These are phyloP conservation scores for Nibea albiflora DNA, from an alignment of 2,113 vertebrate genomes.

Conservation along the genomic window DNA sequence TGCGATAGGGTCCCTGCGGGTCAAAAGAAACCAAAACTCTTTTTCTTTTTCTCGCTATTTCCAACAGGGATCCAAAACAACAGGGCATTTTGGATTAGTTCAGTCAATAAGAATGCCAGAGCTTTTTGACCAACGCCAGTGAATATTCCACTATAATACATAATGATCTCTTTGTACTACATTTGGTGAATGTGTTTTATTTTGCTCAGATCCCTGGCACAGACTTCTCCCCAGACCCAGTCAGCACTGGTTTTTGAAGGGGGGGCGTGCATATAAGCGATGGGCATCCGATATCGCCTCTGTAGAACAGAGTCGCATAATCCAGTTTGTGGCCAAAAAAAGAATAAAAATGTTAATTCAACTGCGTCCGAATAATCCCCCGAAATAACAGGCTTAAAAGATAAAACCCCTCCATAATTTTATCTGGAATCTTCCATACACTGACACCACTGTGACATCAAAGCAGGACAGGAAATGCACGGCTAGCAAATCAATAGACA, in stretches of 20 bases:
- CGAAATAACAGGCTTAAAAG: slow-evolving; percentile 87
- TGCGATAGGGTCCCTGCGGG: slow-evolving; percentile 48
- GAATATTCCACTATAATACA: slow-evolving; percentile 46
- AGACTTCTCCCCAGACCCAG: slow-evolving; percentile 60
- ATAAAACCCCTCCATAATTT: slow-evolving; percentile 84
- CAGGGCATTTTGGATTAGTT: slow-evolving; percentile 33
- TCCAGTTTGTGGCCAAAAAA: slow-evolving; percentile 83
- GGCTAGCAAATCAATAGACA: slow-evolving; percentile 84
- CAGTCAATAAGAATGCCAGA: slow-evolving; percentile 30
- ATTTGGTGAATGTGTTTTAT: slow-evolving; percentile 62
- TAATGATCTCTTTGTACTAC: slow-evolving; percentile 63
- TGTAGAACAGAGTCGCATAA: slow-evolving; percentile 77
- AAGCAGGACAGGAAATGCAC: slow-evolving; percentile 82
- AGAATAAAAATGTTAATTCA: slow-evolving; percentile 86
- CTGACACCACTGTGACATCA: slow-evolving; percentile 86
- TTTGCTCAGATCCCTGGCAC: slow-evolving; percentile 42
- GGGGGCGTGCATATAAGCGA: slow-evolving; percentile 73
- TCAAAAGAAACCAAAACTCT: slow-evolving; percentile 54
- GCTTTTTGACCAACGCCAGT: slow-evolving; percentile 36
- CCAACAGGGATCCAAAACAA: slow-evolving; percentile 45
- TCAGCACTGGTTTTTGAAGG: slow-evolving; percentile 50
- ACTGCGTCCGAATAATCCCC: slow-evolving; percentile 81
- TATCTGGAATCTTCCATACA: slow-evolving; percentile 86
- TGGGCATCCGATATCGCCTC: slow-evolving; percentile 79
- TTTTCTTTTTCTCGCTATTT: slow-evolving; percentile 32